Conservation (phyloP, 30 jellyfish, hydroid and myxozoan species). For the Calvadosia cruxmelitensis region DNA sequence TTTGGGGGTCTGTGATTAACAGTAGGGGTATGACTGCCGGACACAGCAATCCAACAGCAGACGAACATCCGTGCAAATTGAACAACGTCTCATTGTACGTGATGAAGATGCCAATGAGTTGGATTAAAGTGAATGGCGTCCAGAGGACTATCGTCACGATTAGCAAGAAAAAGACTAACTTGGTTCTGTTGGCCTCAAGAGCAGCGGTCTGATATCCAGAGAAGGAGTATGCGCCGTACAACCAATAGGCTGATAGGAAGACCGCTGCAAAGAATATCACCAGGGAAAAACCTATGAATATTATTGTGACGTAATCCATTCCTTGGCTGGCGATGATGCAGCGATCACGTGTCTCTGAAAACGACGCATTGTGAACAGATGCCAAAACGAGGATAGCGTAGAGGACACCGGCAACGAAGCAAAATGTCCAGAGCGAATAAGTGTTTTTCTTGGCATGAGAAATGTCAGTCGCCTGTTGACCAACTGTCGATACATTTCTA, state of each 20-base stretch:
- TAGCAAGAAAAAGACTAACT: conserved; percentile 3
- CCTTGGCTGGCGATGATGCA: conserved; percentile 20
- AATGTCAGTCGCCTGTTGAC: not conserved
- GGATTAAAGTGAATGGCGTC: conserved; percentile 5
- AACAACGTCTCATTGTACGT: conserved; percentile 8
- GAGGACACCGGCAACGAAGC: conserved; percentile 1
- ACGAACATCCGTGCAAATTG: conserved; percentile 13
- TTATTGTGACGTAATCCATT: conserved; percentile 1
- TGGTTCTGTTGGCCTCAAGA: not conserved
- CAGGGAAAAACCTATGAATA: not conserved
- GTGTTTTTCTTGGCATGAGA: not conserved
- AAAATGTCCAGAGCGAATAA: not conserved
- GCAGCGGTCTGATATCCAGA: not conserved
- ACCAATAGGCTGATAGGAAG: not conserved
- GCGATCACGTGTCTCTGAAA: not conserved
- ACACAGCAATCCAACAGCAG: conserved; percentile 5
- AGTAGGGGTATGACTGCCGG: no score
- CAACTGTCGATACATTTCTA: not conserved
- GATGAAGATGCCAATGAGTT: conserved; percentile 3
- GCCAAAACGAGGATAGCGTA: conserved; percentile 2
- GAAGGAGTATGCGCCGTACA: not conserved
- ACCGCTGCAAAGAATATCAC: not conserved
- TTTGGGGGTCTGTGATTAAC: no score
- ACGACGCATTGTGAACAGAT: not conserved
- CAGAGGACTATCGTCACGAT: not conserved